Base-by-base conservation (phyloP, 2,888 invertebrate species). In the Proisotoma minuta region DNA sequence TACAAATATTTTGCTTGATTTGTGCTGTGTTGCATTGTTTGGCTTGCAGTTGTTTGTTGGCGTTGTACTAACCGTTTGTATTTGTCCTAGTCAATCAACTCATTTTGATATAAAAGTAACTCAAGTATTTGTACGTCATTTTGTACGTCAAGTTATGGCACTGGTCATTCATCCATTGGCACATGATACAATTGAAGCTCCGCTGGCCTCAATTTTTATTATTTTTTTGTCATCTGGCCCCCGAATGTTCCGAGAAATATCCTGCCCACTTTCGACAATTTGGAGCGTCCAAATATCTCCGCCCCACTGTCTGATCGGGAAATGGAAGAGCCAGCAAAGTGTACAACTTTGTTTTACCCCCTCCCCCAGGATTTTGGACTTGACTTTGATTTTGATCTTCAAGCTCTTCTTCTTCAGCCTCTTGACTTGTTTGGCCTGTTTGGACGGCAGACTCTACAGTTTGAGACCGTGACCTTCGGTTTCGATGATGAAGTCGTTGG, bases 261-360 rank as follows among this genome's bases (percentile, higher is more conserved):
- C 91, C 92, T 22, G 91, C 91, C 75, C 84, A 82, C 76, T 87
- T 87, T 66, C 87, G 84, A 78, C 85, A 86, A 76, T 85, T 84
- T 75, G 89, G 84, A 73, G 85, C 85, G 76, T 89, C 85, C 74
- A 84, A 81, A 81, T 92, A 91, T 70, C 92, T 84, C 76, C 91
- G 82, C 75, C 90, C 92, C 76, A 92, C 86, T 79, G 91, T 91
- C 82, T 92, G 91, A 82, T 93, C 92, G 76, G 91, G 91, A 82
- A 93, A 93, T 74, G 92, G 92, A 77, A 92, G 84, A 74, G 92
- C 92, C 79, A 92, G 85, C 76, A 92, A 85, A 69, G 91, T 91
- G 83, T 90, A 91, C 89, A 71, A 58, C 47, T 73, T 73, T 26
- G 66, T 68, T 27, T 63, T 66, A 43, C 43, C 54, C 40, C 34